Percentiles rank a stretch among this genome's conserved stretches.
Conservation (phyloP, 1,140 invertebrate genomes). For the Drosophila pseudoobscura region DNA sequence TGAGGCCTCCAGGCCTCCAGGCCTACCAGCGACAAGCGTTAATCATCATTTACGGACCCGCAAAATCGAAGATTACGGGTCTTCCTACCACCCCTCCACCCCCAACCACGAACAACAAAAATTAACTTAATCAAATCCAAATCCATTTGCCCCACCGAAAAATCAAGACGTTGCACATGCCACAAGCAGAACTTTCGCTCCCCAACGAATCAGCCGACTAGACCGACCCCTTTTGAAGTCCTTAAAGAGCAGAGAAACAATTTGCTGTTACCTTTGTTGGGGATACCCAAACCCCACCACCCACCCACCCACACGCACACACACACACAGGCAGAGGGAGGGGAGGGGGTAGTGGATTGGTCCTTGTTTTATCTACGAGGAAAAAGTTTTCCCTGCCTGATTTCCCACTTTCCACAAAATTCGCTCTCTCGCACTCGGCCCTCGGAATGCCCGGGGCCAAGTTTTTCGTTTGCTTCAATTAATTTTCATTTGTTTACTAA, state of each 20-base stretch:
- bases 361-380: conserved; percentile 68
- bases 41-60: conserved; percentile 72
- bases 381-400: conserved; percentile 57
- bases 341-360: conserved; percentile 3
- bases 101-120: conserved; percentile 28
- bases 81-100: not conserved
- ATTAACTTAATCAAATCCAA: conserved; percentile 79
- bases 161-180: conserved; percentile 68
- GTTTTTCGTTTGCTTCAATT: conserved; percentile 82
- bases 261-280: conserved; percentile 63
- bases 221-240: conserved; percentile 41
- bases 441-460: conserved; percentile 58
- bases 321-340: conserved; percentile 1
- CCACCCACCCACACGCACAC: not conserved
- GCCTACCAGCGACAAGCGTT: conserved; percentile 38
- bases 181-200: conserved; percentile 32
- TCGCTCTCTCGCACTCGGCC: conserved; percentile 12
- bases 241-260: conserved; percentile 64
- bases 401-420: conserved; percentile 11
- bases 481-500: conserved; percentile 82
- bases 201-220: too few species aligned
- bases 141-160: conserved; percentile 36
- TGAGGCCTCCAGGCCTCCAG: not conserved
- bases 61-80: conserved; percentile 48
- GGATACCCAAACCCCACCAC: not conserved